phyloP scores from a whole-genome alignment of 2,797 vertebrate species.

The Cetoscarus ocellatus region DNA sequence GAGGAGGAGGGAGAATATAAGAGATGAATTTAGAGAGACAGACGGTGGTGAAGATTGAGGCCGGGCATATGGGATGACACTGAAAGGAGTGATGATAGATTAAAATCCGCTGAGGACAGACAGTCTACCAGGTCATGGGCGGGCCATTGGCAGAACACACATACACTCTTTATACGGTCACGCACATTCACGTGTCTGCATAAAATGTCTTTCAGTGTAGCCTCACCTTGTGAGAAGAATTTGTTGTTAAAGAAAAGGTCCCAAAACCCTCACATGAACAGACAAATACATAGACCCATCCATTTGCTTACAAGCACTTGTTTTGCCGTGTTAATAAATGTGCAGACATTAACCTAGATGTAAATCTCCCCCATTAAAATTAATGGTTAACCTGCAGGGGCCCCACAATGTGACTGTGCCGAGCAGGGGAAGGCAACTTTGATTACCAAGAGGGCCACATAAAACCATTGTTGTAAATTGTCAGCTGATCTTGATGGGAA shows the following conservation, averaged over 20 bases:
- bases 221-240: slow-evolving; percentile 50
- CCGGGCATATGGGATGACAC: slow-evolving; percentile 56
- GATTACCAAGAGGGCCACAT: no score
- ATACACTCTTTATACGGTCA: slow-evolving; percentile 43
- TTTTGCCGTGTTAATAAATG: not conserved
- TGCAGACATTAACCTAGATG: slow-evolving; percentile 8
- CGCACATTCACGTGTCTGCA: slow-evolving; percentile 41
- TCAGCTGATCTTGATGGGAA: no score
- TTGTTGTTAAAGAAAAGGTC: slow-evolving; percentile 30
- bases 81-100: slow-evolving; percentile 72
- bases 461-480: no score
- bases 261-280: slow-evolving; percentile 29
- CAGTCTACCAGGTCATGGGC: slow-evolving; percentile 71
- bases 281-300: slow-evolving; percentile 29
- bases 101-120: slow-evolving; percentile 71
- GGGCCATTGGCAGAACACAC: slow-evolving; percentile 65
- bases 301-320: slow-evolving; percentile 18
- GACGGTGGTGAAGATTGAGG: slow-evolving; percentile 66
- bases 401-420: not conserved
- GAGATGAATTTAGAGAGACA: slow-evolving; percentile 52
- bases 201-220: slow-evolving; percentile 26
- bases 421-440: no score
- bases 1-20: not conserved
- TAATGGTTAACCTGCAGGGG: slow-evolving; percentile 5
- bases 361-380: slow-evolving; percentile 10